A percentile compares a stretch with the other conserved stretches of the same genome.
Evolutionary conservation across 2,113 vertebrate species (phyloP).

Genomic region (Australoheros scitulus): DNA sequence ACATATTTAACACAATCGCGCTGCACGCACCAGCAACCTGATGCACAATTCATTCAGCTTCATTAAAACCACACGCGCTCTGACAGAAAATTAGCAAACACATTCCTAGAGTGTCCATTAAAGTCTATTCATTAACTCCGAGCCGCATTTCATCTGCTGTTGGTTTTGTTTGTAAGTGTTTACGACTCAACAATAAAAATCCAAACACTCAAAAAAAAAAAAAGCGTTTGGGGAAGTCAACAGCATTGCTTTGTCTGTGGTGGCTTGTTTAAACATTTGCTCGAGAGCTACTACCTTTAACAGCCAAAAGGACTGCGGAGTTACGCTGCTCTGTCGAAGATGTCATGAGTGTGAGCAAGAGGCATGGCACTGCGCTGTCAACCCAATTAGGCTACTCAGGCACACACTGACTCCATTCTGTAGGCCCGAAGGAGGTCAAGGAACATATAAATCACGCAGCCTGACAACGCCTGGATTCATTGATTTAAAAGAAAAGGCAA

Average conservation of each 20-base stretch:
- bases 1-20: conserved; percentile 40
- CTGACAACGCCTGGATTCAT: background rate
- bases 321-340: conserved; percentile 40
- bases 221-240: conserved; percentile 1
- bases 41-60: conserved; percentile 53
- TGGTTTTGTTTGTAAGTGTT: conserved; percentile 50
- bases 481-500: conserved; percentile 23
- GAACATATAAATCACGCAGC: conserved; percentile 38
- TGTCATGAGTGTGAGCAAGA: conserved; percentile 53
- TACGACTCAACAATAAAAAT: conserved; percentile 48
- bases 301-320: conserved; percentile 30
- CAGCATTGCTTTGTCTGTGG: background rate
- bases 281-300: conserved; percentile 27
- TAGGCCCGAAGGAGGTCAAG: conserved; percentile 66
- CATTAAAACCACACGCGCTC: conserved; percentile 35
- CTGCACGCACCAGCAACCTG: conserved; percentile 41
- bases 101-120: conserved; percentile 57
- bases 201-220: conserved; percentile 31
- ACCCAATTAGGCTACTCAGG: conserved; percentile 61
- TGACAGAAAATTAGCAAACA: conserved; percentile 57
- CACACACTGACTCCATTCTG: conserved; percentile 69
- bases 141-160: conserved; percentile 43
- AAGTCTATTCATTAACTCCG: conserved; percentile 56
- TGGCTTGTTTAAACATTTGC: conserved; percentile 46
- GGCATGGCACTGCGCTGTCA: conserved; percentile 59